Percentiles rank a stretch among this genome's conserved stretches.
These are phyloP conservation scores for Archocentrus centrarchus DNA, from an alignment of 2,113 vertebrate genomes.

Conservation along the genomic window DNA sequence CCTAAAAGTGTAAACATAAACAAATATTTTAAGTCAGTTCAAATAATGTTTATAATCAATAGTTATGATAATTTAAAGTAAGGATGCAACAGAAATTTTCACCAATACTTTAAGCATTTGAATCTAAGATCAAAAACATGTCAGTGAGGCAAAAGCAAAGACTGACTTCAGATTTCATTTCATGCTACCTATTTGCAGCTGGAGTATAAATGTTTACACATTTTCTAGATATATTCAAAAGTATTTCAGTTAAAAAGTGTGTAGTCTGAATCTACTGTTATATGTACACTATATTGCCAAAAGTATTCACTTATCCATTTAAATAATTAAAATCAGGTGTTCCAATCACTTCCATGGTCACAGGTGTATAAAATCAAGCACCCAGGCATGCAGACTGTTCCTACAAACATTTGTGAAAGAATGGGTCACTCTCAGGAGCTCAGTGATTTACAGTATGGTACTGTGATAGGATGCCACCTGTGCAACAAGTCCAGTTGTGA, in stretches of 20 bases:
- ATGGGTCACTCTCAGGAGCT: no score
- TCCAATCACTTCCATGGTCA: no score
- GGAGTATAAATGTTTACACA: background rate
- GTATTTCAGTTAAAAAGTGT: background rate
- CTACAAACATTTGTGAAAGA: no score
- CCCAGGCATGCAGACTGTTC: no score
- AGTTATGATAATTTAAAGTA: background rate
- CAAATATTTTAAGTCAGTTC: background rate
- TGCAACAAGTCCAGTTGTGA: no score
- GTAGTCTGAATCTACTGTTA: background rate
- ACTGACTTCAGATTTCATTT: background rate
- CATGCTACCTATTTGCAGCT: background rate
- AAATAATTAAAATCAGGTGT: no score
- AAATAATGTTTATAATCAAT: background rate
- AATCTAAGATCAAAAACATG: background rate
- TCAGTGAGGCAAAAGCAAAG: background rate
- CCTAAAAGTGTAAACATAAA: slow-evolving; percentile 55
- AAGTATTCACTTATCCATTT: no score
- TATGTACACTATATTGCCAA: no score
- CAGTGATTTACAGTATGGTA: no score
- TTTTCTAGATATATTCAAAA: background rate
- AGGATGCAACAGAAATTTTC: background rate
- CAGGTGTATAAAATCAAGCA: no score
- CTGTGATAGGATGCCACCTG: no score
- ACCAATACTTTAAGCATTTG: background rate